Evolutionary conservation across 2,888 invertebrate species (phyloP).

Genomic region (Orthonevra nobilis): DNA sequence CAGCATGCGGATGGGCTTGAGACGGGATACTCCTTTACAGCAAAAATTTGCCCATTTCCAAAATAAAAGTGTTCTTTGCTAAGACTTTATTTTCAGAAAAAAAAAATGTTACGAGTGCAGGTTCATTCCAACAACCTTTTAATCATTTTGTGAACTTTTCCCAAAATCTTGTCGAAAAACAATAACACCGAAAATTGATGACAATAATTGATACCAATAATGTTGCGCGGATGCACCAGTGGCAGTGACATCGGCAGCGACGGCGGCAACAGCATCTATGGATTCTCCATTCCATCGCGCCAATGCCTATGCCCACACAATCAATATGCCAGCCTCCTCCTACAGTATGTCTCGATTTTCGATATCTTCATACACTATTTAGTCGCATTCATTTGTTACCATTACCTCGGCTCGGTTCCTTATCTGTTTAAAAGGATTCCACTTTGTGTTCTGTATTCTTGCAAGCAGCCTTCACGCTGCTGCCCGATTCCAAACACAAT

Average conservation of each 20-base stretch:
- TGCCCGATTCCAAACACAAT: conserved; percentile 15
- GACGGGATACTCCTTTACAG: too few relatives aligned
- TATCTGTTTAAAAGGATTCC: conserved; percentile 70
- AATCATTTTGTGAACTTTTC: too few relatives aligned
- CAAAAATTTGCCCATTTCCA: too few relatives aligned
- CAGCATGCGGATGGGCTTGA: too few relatives aligned
- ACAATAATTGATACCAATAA: conserved; percentile 61
- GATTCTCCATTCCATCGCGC: conserved; percentile 13
- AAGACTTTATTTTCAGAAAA: too few relatives aligned
- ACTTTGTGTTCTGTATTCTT: conserved; percentile 58
- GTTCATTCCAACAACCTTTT: too few relatives aligned
- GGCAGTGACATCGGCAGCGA: neutral
- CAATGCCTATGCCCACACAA: conserved; percentile 27
- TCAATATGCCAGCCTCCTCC: conserved; percentile 78
- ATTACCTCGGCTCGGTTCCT: conserved; percentile 77
- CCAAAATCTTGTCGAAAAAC: too few relatives aligned
- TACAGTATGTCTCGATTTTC: conserved; percentile 79
- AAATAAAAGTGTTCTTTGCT: too few relatives aligned
- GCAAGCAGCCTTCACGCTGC: conserved; percentile 18
- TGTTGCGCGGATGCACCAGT: conserved; percentile 34
- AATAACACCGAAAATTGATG: conserved; percentile 58
- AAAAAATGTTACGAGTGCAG: too few relatives aligned
- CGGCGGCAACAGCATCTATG: conserved; percentile 26
- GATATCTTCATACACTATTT: conserved; percentile 80
- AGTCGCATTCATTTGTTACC: conserved; percentile 80